Evolutionary conservation across 1,140 invertebrate species (phyloP).

Genomic region (Calosoma granatense): DNA sequence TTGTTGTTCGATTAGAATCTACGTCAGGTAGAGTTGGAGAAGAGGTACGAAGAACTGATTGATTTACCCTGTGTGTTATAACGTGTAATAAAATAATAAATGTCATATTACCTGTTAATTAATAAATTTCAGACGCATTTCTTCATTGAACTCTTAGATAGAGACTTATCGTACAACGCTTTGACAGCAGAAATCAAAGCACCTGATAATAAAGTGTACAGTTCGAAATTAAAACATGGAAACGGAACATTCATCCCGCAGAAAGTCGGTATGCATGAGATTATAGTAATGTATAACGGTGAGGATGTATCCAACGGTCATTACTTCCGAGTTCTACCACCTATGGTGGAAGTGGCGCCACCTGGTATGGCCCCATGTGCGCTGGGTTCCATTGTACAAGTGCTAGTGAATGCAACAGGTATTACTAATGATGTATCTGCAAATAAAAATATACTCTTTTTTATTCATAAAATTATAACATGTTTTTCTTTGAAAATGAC

Average conservation of each 20-base stretch:
- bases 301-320: constrained; percentile 45
- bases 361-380: constrained; percentile 92
- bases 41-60: constrained; percentile 49
- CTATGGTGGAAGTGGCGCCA: constrained; percentile 71
- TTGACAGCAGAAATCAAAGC: constrained; percentile 65
- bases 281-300: constrained; percentile 51
- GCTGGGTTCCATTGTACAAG: constrained; percentile 87
- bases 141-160: constrained; percentile 64
- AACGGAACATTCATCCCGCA: constrained; percentile 78
- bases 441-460: neutral
- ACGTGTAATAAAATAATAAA: neutral
- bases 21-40: constrained; percentile 75
- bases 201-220: constrained; percentile 48
- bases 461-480: constrained; percentile 6
- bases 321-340: constrained; percentile 78
- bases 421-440: constrained; percentile 17
- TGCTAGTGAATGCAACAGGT: constrained; percentile 82
- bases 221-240: constrained; percentile 57
- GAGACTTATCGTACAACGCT: constrained; percentile 65
- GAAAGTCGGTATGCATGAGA: constrained; percentile 87
- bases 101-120: too few relatives aligned
- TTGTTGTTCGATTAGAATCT: constrained; percentile 62
- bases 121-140: constrained; percentile 60
- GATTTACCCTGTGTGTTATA: constrained; percentile 4
- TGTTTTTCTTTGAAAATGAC: too few relatives aligned